These are phyloP conservation scores for Maniola hyperantus DNA, from an alignment of 2,888 invertebrate genomes.

Conservation along the genomic window DNA sequence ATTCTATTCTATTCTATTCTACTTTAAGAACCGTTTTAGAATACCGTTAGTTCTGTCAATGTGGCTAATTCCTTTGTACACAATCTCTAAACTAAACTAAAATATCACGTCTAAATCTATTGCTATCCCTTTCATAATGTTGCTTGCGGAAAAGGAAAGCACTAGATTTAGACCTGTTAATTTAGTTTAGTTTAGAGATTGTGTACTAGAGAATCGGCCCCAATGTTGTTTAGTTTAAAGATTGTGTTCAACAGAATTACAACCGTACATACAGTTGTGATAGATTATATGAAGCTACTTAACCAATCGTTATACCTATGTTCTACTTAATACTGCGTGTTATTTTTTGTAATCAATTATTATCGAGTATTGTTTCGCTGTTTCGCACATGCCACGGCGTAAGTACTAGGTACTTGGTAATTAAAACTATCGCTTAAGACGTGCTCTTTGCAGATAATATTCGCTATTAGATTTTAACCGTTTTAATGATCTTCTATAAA, in stretches of 20 bases:
- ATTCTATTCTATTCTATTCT: too few relatives aligned
- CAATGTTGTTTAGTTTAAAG: too few relatives aligned
- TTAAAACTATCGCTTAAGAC: slow-evolving; percentile 17
- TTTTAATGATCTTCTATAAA: slow-evolving; percentile 29
- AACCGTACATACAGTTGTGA: slow-evolving; percentile 10
- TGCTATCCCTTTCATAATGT: too few relatives aligned
- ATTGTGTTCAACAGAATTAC: background rate
- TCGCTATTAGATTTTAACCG: slow-evolving; percentile 29
- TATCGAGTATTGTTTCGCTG: slow-evolving; percentile 21
- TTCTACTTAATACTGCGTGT: background rate
- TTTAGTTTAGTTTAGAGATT: too few relatives aligned
- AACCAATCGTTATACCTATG: background rate
- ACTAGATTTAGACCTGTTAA: too few relatives aligned
- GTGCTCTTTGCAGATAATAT: slow-evolving; percentile 20
- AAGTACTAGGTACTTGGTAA: background rate
- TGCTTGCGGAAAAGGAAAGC: too few relatives aligned
- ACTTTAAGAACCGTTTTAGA: too few relatives aligned
- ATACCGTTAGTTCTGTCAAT: too few relatives aligned
- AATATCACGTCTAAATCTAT: too few relatives aligned
- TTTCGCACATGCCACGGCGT: slow-evolving; percentile 20
- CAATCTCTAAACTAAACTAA: too few relatives aligned
- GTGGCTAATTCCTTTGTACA: too few relatives aligned
- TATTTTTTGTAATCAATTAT: background rate
- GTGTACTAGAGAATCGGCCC: too few relatives aligned
- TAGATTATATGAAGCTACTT: slow-evolving; percentile 4